A percentile compares a stretch with the other conserved stretches of the same genome.
phyloP scores from a whole-genome alignment of 2,113 vertebrate species.

The Mellivora capensis region DNA sequence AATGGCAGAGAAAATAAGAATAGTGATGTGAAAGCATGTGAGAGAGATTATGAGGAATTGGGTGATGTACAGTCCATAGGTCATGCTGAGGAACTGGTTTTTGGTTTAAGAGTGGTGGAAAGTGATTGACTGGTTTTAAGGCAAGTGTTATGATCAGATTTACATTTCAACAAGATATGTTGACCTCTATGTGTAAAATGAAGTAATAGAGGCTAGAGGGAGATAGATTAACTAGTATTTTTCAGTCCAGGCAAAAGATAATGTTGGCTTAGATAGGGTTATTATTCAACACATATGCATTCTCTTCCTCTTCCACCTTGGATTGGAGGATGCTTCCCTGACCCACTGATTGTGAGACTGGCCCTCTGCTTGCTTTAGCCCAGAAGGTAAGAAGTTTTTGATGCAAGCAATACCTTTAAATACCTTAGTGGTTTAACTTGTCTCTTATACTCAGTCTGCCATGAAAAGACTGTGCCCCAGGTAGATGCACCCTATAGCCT shows the following conservation, averaged over 20 bases:
- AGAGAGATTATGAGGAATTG: background rate
- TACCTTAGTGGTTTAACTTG: background rate
- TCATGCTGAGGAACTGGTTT: background rate
- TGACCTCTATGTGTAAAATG: background rate
- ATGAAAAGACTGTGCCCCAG: background rate
- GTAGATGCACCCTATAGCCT: background rate
- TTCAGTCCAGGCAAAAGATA: background rate
- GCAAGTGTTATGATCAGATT: background rate
- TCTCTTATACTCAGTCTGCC: background rate
- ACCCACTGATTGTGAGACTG: background rate
- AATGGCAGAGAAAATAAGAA: background rate
- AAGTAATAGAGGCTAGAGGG: background rate
- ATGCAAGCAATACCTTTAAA: background rate
- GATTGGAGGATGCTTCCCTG: background rate
- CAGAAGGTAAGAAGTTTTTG: background rate
- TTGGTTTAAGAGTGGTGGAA: background rate
- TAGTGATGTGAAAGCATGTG: background rate
- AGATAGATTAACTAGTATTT: background rate
- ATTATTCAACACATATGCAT: background rate
- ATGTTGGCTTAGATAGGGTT: background rate
- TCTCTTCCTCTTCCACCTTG: background rate
- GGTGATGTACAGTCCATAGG: background rate
- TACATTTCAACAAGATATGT: background rate
- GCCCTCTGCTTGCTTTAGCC: background rate
- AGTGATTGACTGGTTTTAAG: background rate